Evolutionary conservation across 2,797 vertebrate species (phyloP), one percentile per base, ranked within the genome.

Genomic region (Rallus crepitans): DNA sequence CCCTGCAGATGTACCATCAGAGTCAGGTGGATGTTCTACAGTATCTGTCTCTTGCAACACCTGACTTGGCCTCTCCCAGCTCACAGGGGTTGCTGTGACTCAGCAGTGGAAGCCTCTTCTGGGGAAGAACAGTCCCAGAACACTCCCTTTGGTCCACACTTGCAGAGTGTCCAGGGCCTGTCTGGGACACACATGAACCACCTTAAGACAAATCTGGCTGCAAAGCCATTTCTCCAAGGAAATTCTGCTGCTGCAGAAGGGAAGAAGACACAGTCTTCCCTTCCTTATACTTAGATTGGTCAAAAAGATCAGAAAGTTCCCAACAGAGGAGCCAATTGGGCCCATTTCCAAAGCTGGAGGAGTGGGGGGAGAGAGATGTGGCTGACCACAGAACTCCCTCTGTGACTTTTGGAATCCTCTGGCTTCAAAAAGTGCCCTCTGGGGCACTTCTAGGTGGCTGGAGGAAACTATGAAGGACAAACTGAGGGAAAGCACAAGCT

Each of bases 21-120:
- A 69, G 50, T 9, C 0, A 0, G 20, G 42, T 1, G 0, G 12
- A 19, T 39, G 28, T 9, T 31, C 37, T 9, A 18, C 40, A 24
- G 25, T 17, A 33, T 42, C 40, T 61, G 21, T 4, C 30, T 21
- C 14, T 31, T 48, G 82, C 55, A 57, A 23, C n/a, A 42, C 24
- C 35, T 24, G 30, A 13, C 27, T 5, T 28, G 18, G 37, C 61
- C 66, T 79, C 68, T 73, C 73, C 28, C 55, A 15, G 31, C 18
- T 52, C 11, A 24, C 9, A 12, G 0, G 1, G 9, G 19, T 59
- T 31, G 17, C 21, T n/a, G 50, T 33, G 40, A 69, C 28, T 33
- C 40, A 15, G 42, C 50, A 57, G 13, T 27, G n/a, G 42, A 82
- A 82, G 57, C 12, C 10, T 23, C 57, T 60, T 45, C 40, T 42